A percentile compares a stretch with the other conserved stretches of the same genome.
Conservation (phyloP, 2,888 invertebrate genomes). For the Creontiades dilutus region DNA sequence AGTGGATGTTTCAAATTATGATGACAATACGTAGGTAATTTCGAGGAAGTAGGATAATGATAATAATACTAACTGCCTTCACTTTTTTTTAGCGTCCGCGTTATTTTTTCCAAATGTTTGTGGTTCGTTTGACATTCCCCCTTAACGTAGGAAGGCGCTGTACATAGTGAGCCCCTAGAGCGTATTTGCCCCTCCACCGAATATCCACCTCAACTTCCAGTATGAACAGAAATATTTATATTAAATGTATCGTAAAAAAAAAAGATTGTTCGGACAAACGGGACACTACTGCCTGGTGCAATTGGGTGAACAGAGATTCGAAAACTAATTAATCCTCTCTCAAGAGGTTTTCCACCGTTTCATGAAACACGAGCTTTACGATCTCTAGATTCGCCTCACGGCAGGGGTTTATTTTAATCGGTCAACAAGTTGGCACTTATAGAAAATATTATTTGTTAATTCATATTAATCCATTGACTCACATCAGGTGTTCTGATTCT, state of each 20-base stretch:
- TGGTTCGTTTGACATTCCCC: background rate
- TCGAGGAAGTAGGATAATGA: constrained; percentile 39
- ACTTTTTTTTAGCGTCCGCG: background rate
- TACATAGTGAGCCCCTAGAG: background rate
- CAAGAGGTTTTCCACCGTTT: background rate
- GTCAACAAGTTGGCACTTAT: background rate
- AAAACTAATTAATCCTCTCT: background rate
- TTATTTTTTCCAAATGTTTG: background rate
- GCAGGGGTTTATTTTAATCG: constrained; percentile 28
- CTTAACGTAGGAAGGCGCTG: constrained; percentile 10
- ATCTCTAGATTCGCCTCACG: constrained; percentile 20
- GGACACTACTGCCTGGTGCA: constrained; percentile 66
- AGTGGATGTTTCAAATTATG: constrained; percentile 65
- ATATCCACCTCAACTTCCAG: background rate
- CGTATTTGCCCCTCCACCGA: background rate
- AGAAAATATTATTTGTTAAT: background rate
- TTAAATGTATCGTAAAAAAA: background rate
- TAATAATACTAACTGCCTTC: constrained; percentile 23
- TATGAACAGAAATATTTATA: constrained; percentile 32
- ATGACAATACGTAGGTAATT: constrained; percentile 67
- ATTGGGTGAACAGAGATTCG: constrained; percentile 20
- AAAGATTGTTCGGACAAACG: constrained; percentile 68
- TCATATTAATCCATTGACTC: background rate
- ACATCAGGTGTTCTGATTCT: too few relatives aligned
- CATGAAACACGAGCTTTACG: background rate